Evolutionary conservation across 2,888 invertebrate species (phyloP), one percentile per base, ranked within the genome.

Genomic region (Linyphia triangularis): DNA sequence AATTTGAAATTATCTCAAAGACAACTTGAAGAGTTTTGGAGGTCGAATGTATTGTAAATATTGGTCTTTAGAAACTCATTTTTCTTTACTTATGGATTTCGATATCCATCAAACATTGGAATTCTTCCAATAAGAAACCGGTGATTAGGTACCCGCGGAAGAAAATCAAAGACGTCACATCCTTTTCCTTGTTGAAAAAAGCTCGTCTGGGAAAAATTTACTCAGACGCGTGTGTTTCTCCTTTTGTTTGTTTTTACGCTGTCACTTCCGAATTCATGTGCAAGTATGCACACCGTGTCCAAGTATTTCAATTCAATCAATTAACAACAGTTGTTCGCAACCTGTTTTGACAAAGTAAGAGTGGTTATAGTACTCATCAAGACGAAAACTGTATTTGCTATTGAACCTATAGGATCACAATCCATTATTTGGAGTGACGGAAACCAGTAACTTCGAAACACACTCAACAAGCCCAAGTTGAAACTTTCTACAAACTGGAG

Each of bases 111-210:
- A 22, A 26, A 77, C 37, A 26, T 37, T 81, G 67, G 78, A 78
- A 10, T 22, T n/a, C 37, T n/a, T 81, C 59, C 81, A 81, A 81
- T 28, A 28, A 70, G 51, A 30, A 13, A 43, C 28, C 26, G 19
- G 40, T 40, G 10, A 40, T 26, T 26, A 26, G 24, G 24, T 43
- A 10, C 26, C 28, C 57, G 33, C 26, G 30, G 79, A n/a, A 26
- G 24, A 40, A 81, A 67, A 69, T 13, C 26, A 6, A 5, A 5
- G 33, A 30, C 69, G 69, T 81, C 69, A 81, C 33, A 59, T 81
- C 81, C 81, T 57, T 67, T 79, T 81, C 81, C 81, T 30, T 57
- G 69, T 59, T 63, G n/a, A n/a, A 33, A 10, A 40, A 77, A 37
- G n/a, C 26, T 19, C 22, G 26, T 16, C 43, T 26, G 24, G 9